Percentiles rank a stretch among this genome's conserved stretches.
Evolutionary conservation across 2,113 vertebrate species (phyloP).

Genomic region (Lontra canadensis): DNA sequence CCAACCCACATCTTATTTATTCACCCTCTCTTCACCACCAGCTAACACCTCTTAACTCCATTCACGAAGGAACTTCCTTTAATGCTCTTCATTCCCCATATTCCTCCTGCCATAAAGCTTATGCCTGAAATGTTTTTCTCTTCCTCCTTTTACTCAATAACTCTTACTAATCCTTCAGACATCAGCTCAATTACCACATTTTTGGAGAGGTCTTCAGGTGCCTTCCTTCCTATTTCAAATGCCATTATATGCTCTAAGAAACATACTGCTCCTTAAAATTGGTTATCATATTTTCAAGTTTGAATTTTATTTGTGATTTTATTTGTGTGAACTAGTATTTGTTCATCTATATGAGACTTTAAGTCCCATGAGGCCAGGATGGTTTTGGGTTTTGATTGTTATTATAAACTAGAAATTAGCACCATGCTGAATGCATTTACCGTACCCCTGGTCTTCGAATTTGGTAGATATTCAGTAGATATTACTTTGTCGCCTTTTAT

Average conservation of each 20-base stretch:
- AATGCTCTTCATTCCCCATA: neutral
- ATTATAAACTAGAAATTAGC: neutral
- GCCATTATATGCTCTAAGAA: neutral
- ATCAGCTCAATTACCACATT: neutral
- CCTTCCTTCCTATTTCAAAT: neutral
- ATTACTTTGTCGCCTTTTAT: neutral
- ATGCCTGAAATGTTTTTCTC: neutral
- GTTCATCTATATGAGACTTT: neutral
- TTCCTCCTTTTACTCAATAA: neutral
- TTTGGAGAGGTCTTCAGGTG: neutral
- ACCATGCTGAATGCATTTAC: neutral
- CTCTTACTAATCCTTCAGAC: neutral
- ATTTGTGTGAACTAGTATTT: neutral
- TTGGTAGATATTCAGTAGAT: neutral
- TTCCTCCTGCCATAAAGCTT: neutral
- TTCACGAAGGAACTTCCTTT: neutral
- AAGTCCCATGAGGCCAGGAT: neutral
- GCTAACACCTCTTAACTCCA: neutral
- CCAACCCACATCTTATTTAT: neutral
- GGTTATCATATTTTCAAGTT: neutral
- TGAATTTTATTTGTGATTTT: neutral
- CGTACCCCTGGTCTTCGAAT: neutral
- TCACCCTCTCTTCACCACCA: neutral
- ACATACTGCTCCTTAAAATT: neutral
- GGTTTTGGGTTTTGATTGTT: neutral